Percentiles rank a stretch among this genome's conserved stretches.
phyloP scores from a whole-genome alignment of 1,140 invertebrate genomes.

The Trachymyrmex septentrionalis region DNA sequence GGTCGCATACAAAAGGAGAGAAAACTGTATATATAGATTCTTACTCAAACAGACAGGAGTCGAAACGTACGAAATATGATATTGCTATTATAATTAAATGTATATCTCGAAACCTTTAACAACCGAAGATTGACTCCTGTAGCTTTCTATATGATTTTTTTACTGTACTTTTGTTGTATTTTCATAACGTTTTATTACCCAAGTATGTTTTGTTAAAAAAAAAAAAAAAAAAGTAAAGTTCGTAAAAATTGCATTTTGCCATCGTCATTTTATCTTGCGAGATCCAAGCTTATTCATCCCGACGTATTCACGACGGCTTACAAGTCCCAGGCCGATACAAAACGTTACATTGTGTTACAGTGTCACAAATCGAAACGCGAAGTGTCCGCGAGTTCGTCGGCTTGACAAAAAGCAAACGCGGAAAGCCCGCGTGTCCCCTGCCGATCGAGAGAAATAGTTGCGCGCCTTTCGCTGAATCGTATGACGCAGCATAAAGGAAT shows the following conservation, averaged over 20 bases:
- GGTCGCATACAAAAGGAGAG: too few species aligned
- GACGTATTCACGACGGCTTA: constrained; percentile 40
- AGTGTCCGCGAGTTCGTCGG: background rate
- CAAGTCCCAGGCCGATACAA: constrained; percentile 19
- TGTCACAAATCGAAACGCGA: constrained; percentile 40
- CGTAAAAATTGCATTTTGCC: constrained; percentile 13
- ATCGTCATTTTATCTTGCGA: constrained; percentile 28
- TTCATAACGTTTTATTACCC: background rate
- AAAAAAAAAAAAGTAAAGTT: background rate
- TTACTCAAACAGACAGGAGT: too few species aligned
- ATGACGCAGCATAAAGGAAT: constrained; percentile 57
- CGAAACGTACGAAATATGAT: too few species aligned
- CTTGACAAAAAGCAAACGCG: constrained; percentile 42
- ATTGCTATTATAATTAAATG: too few species aligned
- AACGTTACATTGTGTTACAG: constrained; percentile 50
- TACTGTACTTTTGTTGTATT: too few species aligned
- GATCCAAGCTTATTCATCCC: constrained; percentile 45
- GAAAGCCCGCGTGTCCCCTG: constrained; percentile 37
- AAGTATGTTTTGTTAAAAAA: background rate
- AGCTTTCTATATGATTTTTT: too few species aligned
- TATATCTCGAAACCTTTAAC: too few species aligned
- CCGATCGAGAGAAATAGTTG: constrained; percentile 52
- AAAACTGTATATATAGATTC: too few species aligned
- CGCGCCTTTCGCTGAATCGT: constrained; percentile 45
- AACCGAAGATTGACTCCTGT: too few species aligned